These are phyloP conservation scores for Caenorhabditis macrosperma DNA, from an alignment of 2,888 invertebrate species.

Conservation along the genomic window DNA sequence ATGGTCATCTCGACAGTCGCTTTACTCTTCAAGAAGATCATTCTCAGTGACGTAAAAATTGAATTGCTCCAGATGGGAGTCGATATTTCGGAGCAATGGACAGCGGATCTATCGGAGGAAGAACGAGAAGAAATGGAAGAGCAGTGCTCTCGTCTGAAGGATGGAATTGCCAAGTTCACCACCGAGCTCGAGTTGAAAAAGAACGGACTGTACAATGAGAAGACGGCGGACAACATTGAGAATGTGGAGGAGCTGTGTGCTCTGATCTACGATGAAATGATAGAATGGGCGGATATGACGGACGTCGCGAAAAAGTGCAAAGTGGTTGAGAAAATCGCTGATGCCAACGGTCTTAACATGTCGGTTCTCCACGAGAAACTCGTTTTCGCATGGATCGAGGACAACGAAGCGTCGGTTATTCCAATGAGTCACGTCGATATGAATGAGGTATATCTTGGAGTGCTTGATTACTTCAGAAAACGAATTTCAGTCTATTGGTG, in stretches of 20 bases:
- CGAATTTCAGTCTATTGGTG: constrained; percentile 49
- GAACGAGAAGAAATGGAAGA: constrained; percentile 49
- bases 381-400: constrained; percentile 49
- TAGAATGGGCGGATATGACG: constrained; percentile 64
- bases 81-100: constrained; percentile 57
- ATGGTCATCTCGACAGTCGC: constrained; percentile 61
- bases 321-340: constrained; percentile 46
- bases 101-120: constrained; percentile 6
- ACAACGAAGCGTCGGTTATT: neutral
- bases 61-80: constrained; percentile 61
- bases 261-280: constrained; percentile 62
- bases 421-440: constrained; percentile 51
- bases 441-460: constrained; percentile 58
- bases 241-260: constrained; percentile 63
- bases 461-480: no score
- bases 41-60: constrained; percentile 63
- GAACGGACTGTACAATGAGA: constrained; percentile 59
- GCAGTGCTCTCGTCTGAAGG: constrained; percentile 52
- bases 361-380: constrained; percentile 43
- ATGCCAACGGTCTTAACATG: constrained; percentile 41
- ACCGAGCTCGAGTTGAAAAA: constrained; percentile 65
- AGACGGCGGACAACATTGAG: constrained; percentile 60
- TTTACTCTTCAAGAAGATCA: constrained; percentile 57
- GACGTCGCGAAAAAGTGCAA: constrained; percentile 54
- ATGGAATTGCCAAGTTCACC: constrained; percentile 60